Percentiles rank a stretch among this genome's conserved stretches.
Evolutionary conservation across 2,113 vertebrate genomes (phyloP).

Genomic region (Numida meleagris): DNA sequence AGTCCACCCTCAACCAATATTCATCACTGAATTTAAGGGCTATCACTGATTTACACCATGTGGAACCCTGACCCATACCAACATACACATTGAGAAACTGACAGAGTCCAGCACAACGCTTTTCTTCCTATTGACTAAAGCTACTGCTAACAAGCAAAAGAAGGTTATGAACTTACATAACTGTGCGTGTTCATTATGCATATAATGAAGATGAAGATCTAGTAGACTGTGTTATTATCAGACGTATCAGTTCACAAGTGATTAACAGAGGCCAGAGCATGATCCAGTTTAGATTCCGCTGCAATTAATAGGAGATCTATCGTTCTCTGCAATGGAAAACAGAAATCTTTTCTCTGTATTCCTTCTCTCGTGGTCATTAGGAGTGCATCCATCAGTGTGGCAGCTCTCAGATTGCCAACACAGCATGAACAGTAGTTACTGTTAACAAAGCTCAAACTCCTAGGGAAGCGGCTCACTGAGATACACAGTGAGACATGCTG

Average conservation of each 20-base stretch:
- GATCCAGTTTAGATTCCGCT: background rate
- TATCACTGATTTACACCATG: background rate
- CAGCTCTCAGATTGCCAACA: background rate
- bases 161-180: background rate
- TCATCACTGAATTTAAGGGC: background rate
- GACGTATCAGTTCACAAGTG: background rate
- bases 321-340: background rate
- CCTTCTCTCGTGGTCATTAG: background rate
- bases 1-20: slow-evolving; percentile 1
- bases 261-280: background rate
- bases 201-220: background rate
- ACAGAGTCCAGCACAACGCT: background rate
- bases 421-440: background rate
- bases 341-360: background rate
- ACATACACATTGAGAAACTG: background rate
- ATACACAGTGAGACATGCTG: background rate
- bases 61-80: background rate
- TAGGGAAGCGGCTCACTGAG: background rate
- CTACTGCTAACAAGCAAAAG: background rate
- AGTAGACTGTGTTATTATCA: background rate
- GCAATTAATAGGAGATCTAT: background rate
- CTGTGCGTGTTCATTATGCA: too few species aligned
- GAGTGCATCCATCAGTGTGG: rapidly evolving
- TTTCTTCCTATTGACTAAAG: background rate
- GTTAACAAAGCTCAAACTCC: background rate